Base-by-base conservation (phyloP, 2,888 invertebrate species). In the Bembecia ichneumoniformis region DNA sequence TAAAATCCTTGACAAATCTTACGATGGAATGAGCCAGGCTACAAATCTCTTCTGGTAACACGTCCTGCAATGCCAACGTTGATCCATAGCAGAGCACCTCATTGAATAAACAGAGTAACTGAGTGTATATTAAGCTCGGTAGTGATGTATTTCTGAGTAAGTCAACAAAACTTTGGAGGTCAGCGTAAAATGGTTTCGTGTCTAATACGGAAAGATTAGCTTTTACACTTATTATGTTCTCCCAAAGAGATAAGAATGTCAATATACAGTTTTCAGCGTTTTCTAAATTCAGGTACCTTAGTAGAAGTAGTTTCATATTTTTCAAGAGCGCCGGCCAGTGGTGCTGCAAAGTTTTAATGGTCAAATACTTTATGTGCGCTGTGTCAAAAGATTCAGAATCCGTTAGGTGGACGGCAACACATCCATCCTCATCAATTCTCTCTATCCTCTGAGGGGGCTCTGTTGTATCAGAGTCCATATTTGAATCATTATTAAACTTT, bases 51-150 rank as follows among this genome's bases (percentile, higher is more conserved):
- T 96, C 95, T 3, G 95, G 95, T 58, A 96, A 78, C 64, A 94
- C 91, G 73, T 96, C 96, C 78, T 96, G 96, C 57, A 96, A 82
- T 1, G 96, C 96, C 60, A 96, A 82, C 35, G 96, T 96, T 57
- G 95, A 96, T 2, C 96, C 96, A 74, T 96, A 96, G 76, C 96
- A 96, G 48, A 96, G 78, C 7, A 96, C 95, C 80, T 96, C 96
- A 74, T 96, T 96, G 62, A 96, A 95, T 35, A 96, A 84, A 60
- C 94, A 94, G 54, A 96, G 77, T 64, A 96, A 87, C 77, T 95
- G 95, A 63, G 94, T 92, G 90, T 96, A 96, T 59, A 96, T 91
- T 47, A 95, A 89, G 55, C 94, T 91, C 0, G 95, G 93, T n/a
- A 96, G 82, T 58, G 90, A 87, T 51, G 90, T 91, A 70, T 90